Evolutionary conservation across 2,888 invertebrate genomes (phyloP), one percentile per base, ranked within the genome.

Genomic region (Erannis defoliaria): DNA sequence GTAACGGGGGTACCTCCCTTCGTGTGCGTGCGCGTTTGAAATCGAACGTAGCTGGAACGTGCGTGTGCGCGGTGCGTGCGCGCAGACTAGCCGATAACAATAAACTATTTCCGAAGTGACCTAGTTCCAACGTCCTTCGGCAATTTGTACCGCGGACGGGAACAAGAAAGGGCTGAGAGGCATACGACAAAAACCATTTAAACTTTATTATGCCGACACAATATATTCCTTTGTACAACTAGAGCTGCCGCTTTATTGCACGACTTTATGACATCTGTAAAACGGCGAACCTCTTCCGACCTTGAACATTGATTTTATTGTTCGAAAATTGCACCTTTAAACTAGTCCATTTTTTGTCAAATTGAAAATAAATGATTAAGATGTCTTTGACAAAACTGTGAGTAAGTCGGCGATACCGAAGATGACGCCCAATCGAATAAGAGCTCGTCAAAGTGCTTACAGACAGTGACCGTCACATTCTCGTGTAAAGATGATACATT

Each of bases 51-150:
- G 73, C 71, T 77, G 69, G 75, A 79, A 84, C 81, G 84, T 79
- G 85, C 80, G 84, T 85, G 85, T 82, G 83, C 83, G 90, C 81
- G 81, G 84, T 86, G 86, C 90, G 89, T 90, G 89, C 80, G 88
- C 89, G 89, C 91, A 85, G 84, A 82, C 87, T 85, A 85, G 88
- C 86, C 91, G 91, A 92, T 93, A 93, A 93, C 93, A 93, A 93
- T 93, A 92, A 92, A 92, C 91, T 93, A 93, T 93, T 93, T 93
- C 90, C 92, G 93, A 93, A 93, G 90, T 93, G 93, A 92, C 92
- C 92, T 86, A 93, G 90, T 90, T 93, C 80, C 82, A 82, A 88
- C 92, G 93, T 93, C 93, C 93, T 93, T 93, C 92, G 81, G 87
- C 78, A 90, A 91, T 91, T 89, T 88, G 91, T 91, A 85, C 89